Conservation (phyloP, 2,113 vertebrate genomes). For the Ictalurus furcatus region DNA sequence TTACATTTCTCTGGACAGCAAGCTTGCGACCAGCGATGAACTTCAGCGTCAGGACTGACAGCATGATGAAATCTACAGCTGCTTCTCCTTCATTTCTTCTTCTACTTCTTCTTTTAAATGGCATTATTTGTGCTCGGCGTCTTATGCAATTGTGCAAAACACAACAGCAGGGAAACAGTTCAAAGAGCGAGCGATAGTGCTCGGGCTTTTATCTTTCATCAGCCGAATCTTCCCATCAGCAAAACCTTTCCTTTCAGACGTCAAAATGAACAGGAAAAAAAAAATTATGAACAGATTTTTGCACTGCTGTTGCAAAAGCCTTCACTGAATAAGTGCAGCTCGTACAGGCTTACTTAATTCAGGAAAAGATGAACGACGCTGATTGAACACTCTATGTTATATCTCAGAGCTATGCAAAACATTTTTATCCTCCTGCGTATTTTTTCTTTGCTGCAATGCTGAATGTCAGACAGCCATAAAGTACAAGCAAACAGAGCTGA, state of each 20-base stretch:
- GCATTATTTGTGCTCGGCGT: not conserved
- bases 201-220: constrained; percentile 75
- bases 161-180: constrained; percentile 70
- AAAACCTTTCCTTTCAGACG: constrained; percentile 52
- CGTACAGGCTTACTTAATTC: not conserved
- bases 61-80: constrained; percentile 53
- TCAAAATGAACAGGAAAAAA: not conserved
- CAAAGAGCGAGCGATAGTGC: constrained; percentile 68
- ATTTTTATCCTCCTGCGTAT: not conserved
- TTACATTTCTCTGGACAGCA: constrained; percentile 1
- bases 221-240: constrained; percentile 71
- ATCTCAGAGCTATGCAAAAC: not conserved
- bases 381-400: not conserved
- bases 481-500: constrained; percentile 62
- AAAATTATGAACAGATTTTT: constrained; percentile 60
- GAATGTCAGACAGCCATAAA: constrained; percentile 63
- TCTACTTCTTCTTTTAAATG: constrained; percentile 13
- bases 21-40: not conserved
- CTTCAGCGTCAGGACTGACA: constrained; percentile 8
- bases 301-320: not conserved
- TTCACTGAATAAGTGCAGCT: not conserved
- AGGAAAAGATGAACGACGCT: not conserved
- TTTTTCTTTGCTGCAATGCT: constrained; percentile 55
- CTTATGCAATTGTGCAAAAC: constrained; percentile 67
- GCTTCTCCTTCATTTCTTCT: constrained; percentile 34